Conservation (phyloP, 1,140 invertebrate genomes). For the Drosophila carrolli region DNA sequence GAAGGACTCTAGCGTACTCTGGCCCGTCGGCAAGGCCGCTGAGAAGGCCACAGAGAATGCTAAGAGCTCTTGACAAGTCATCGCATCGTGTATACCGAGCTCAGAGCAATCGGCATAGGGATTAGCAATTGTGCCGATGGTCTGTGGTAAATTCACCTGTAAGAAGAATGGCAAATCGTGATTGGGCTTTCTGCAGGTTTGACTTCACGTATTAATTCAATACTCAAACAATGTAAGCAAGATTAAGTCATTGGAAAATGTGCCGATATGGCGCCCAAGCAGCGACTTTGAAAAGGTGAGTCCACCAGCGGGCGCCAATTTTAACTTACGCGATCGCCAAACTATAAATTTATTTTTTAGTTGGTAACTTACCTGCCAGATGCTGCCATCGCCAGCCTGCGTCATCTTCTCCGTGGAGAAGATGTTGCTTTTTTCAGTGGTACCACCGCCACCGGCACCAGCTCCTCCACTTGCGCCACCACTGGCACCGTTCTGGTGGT, state of each 20-base stretch:
- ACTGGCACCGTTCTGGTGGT: slow-evolving; percentile 25
- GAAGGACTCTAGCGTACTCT: slow-evolving; percentile 92
- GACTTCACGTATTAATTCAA: no score
- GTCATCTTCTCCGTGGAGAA: slow-evolving; percentile 95
- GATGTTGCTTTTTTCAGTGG: slow-evolving; percentile 87
- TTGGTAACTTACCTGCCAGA: slow-evolving; percentile 86
- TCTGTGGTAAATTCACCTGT: slow-evolving; percentile 83
- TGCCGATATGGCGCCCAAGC: not conserved
- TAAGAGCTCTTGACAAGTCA: slow-evolving; percentile 96
- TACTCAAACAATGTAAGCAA: no score
- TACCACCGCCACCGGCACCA: not conserved
- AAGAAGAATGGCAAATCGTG: not conserved
- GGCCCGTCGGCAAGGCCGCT: slow-evolving; percentile 94
- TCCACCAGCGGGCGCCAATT: not conserved
- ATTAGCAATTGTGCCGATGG: slow-evolving; percentile 77
- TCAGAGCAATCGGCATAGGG: slow-evolving; percentile 85
- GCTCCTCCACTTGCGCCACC: slow-evolving; percentile 3
- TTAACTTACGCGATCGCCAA: no score
- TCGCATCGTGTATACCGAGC: slow-evolving; percentile 86
- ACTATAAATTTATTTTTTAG: no score
- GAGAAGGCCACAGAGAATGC: slow-evolving; percentile 95
- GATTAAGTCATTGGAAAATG: no score
- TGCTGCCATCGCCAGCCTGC: slow-evolving; percentile 91
- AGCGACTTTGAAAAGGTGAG: not conserved
- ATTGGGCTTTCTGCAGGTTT: no score